A percentile compares a stretch with the other conserved stretches of the same genome.
Evolutionary conservation across 2,888 invertebrate species (phyloP).

Genomic region (Drosophila austrosaltans): DNA sequence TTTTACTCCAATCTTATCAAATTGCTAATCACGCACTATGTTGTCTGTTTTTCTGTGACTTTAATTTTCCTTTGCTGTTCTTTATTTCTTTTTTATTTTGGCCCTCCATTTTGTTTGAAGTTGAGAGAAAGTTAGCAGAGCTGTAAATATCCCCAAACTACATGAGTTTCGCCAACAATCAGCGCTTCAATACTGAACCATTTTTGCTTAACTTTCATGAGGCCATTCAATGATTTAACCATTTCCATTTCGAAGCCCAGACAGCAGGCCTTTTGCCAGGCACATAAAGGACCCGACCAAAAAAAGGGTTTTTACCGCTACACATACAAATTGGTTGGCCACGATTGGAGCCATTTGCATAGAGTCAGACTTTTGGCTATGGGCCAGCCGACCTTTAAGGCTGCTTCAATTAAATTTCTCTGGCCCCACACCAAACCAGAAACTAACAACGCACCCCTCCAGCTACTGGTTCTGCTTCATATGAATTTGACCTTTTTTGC

Average conservation of each 20-base stretch:
- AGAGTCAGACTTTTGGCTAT: conserved; percentile 34
- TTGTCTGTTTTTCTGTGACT: background rate
- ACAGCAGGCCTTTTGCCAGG: conserved; percentile 50
- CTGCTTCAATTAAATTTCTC: conserved; percentile 70
- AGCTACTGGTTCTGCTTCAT: conserved; percentile 28
- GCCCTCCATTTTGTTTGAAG: background rate
- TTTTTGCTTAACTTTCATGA: conserved; percentile 64
- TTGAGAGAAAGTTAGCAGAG: conserved; percentile 1
- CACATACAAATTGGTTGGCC: conserved; percentile 65
- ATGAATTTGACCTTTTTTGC: conserved; percentile 55
- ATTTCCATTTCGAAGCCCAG: conserved; percentile 45
- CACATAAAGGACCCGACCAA: conserved; percentile 19
- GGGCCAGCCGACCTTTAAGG: conserved; percentile 65
- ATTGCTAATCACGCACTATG: conserved; percentile 11
- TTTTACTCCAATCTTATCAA: background rate
- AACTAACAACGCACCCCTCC: conserved; percentile 19
- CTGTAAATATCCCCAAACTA: conserved; percentile 2
- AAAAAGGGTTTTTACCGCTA: conserved; percentile 51
- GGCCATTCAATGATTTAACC: conserved; percentile 72
- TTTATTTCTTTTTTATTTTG: background rate
- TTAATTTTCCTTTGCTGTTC: background rate
- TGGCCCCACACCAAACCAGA: conserved; percentile 30
- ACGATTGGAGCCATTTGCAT: conserved; percentile 62
- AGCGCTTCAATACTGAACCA: conserved; percentile 41
- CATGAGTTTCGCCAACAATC: conserved; percentile 43